Conservation (phyloP, 2,113 vertebrate genomes). For the Addax nasomaculatus region DNA sequence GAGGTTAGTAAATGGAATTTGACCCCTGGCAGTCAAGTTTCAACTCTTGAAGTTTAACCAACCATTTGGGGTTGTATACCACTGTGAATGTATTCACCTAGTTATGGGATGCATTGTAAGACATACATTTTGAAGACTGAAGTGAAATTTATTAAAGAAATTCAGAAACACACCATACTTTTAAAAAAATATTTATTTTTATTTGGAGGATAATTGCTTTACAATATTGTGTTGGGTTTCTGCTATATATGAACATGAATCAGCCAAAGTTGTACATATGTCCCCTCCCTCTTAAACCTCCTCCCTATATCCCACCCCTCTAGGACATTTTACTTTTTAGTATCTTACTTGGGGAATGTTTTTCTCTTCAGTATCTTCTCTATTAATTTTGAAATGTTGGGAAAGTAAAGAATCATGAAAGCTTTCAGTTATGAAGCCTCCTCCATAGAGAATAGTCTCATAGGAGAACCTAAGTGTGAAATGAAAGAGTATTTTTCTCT, state of each 20-base stretch:
- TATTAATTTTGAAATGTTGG: neutral
- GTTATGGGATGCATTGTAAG: neutral
- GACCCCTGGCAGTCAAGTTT: neutral
- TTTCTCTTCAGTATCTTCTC: neutral
- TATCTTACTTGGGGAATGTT: neutral
- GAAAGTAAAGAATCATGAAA: neutral
- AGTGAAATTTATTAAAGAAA: constrained; percentile 1
- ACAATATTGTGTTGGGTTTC: neutral
- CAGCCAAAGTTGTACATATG: neutral
- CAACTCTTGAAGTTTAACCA: neutral
- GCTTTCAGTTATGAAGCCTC: neutral
- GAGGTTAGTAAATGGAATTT: neutral
- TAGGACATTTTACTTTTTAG: neutral
- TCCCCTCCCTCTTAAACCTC: neutral
- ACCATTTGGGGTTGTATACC: neutral
- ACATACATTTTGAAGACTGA: neutral
- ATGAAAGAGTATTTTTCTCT: neutral
- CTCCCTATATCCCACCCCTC: neutral
- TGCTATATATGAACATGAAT: neutral
- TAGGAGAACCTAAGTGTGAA: neutral
- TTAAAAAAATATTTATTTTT: neutral
- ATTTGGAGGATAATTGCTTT: neutral
- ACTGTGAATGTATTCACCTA: neutral
- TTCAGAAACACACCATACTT: neutral
- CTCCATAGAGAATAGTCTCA: neutral